These are phyloP conservation scores for Rhinogobio ventralis DNA, from an alignment of 2,797 vertebrate species.

Conservation along the genomic window DNA sequence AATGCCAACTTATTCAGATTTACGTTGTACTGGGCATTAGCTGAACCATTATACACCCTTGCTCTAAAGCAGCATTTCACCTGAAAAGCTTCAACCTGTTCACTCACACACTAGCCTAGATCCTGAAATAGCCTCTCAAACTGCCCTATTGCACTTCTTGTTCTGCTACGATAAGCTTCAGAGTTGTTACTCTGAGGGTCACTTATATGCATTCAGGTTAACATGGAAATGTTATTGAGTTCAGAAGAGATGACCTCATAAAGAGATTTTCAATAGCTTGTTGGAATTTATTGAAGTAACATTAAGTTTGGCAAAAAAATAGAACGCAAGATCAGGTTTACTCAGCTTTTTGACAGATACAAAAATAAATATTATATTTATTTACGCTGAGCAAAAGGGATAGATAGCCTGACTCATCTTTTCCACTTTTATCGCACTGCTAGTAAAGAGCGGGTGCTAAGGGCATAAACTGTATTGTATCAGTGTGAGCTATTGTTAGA, in stretches of 20 bases:
- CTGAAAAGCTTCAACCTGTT: slow-evolving; percentile 7
- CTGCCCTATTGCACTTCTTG: not conserved
- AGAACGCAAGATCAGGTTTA: not conserved
- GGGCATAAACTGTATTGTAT: slow-evolving; percentile 50
- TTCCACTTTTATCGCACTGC: slow-evolving; percentile 26
- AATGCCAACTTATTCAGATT: too few species aligned
- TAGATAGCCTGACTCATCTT: slow-evolving; percentile 29
- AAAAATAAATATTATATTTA: not conserved
- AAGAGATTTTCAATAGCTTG: not conserved
- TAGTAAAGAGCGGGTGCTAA: slow-evolving; percentile 43
- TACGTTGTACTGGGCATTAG: too few species aligned
- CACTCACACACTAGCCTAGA: not conserved
- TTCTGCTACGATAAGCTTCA: not conserved
- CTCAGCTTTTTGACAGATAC: not conserved
- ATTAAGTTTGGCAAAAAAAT: not conserved
- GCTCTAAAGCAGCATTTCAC: slow-evolving; percentile 11
- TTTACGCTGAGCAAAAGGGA: slow-evolving; percentile 20
- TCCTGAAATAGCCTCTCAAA: slow-evolving; percentile 30
- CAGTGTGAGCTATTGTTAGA: slow-evolving; percentile 56
- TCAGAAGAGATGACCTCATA: not conserved
- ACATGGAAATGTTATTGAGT: not conserved
- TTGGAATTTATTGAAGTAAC: not conserved
- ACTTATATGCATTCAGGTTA: not conserved
- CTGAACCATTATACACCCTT: not conserved
- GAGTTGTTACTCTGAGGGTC: not conserved